phyloP scores from a whole-genome alignment of 2,113 vertebrate species.

The Petaurus breviceps region DNA sequence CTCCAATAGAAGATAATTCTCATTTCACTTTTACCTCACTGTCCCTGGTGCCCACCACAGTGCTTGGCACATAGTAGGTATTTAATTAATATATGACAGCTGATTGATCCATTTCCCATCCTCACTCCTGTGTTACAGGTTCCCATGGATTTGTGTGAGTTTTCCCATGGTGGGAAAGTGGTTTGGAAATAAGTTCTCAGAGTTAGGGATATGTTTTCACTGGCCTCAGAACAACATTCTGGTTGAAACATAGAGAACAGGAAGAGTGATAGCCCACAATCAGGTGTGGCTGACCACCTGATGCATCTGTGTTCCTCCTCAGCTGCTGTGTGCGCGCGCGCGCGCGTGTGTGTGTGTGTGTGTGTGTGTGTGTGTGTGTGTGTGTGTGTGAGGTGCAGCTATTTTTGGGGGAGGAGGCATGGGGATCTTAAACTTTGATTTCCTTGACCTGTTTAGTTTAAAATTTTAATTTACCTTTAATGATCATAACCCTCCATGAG shows the following conservation, averaged over 20 bases:
- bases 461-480: neutral
- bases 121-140: neutral
- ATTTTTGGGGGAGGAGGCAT: neutral
- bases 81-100: neutral
- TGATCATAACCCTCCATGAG: neutral
- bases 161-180: slow-evolving; percentile 34
- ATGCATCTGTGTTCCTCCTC: neutral
- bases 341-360: neutral
- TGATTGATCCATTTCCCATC: neutral
- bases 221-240: neutral
- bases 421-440: neutral
- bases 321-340: neutral
- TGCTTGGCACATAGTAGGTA: neutral
- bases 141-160: neutral
- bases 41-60: neutral
- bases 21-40: neutral
- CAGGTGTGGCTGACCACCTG: neutral
- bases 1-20: neutral
- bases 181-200: neutral
- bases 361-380: neutral
- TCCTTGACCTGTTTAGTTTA: neutral
- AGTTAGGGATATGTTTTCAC: neutral
- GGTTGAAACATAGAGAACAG: neutral
- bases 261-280: neutral
- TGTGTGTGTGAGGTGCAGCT: neutral